Evolutionary conservation across 2,797 vertebrate species (phyloP).

Genomic region (Oceanodroma leucorhoa): DNA sequence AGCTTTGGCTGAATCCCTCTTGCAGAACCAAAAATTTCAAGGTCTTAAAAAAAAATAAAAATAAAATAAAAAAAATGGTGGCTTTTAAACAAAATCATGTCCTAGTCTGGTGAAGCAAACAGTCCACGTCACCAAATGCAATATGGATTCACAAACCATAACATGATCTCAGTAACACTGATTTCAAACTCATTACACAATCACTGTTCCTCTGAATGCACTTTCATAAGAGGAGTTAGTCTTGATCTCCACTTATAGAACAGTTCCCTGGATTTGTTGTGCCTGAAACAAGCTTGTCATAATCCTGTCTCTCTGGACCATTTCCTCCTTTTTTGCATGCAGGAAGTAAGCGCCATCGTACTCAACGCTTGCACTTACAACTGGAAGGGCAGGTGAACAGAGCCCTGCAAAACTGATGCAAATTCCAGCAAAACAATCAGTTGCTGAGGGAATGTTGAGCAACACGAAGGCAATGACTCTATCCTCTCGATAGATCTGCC

Average conservation of each 20-base stretch:
- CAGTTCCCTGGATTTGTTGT: background rate
- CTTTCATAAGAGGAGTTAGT: background rate
- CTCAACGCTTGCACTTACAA: rapidly evolving
- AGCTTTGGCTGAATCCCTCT: background rate
- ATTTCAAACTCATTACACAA: background rate
- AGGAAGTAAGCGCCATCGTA: background rate
- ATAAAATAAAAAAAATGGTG: too few species aligned
- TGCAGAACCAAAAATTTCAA: background rate
- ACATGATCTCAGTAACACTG: rapidly evolving
- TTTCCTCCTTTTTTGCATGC: background rate
- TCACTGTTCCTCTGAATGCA: background rate
- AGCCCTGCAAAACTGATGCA: background rate
- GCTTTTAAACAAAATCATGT: background rate
- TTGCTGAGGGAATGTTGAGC: background rate
- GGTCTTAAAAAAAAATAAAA: background rate
- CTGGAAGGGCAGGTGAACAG: background rate
- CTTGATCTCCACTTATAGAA: background rate
- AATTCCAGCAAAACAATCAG: background rate
- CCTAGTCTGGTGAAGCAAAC: background rate
- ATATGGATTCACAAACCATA: rapidly evolving
- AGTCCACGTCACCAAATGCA: background rate
- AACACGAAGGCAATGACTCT: rapidly evolving
- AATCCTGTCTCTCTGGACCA: background rate
- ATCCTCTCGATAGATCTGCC: background rate
- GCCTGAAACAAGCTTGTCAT: background rate